Percentiles rank a stretch among this genome's conserved stretches.
Evolutionary conservation across 2,888 invertebrate species (phyloP).

Genomic region (Acronicta leporina): DNA sequence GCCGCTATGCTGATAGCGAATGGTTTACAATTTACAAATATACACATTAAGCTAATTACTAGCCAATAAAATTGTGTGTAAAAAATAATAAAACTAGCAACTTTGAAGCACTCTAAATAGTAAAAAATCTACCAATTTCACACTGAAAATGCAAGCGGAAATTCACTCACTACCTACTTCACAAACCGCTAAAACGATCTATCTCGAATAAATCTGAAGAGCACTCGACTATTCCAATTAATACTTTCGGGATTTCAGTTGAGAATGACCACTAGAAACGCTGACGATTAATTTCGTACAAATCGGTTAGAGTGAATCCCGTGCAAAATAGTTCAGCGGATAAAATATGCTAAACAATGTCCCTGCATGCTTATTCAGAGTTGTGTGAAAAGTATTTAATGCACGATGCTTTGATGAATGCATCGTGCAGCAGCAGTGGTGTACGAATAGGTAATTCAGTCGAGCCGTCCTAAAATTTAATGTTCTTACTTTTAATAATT

Average conservation of each 20-base stretch:
- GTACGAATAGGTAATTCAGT: too few species aligned
- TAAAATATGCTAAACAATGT: conserved; percentile 12
- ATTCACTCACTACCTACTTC: background rate
- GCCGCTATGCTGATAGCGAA: too few species aligned
- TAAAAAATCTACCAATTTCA: background rate
- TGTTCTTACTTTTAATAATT: too few species aligned
- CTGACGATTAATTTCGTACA: conserved; percentile 15
- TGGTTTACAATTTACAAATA: too few species aligned
- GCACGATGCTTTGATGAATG: background rate
- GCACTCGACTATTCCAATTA: conserved; percentile 40
- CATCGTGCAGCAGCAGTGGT: too few species aligned
- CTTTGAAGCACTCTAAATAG: background rate
- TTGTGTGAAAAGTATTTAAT: conserved; percentile 1
- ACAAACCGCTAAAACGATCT: conserved; percentile 1
- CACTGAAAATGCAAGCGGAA: conserved; percentile 1
- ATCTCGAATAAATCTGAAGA: conserved; percentile 23
- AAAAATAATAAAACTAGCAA: background rate
- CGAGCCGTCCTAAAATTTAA: too few species aligned
- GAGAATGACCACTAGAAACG: conserved; percentile 10
- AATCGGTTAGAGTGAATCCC: conserved; percentile 16
- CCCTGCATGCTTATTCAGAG: background rate
- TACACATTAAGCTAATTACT: too few species aligned
- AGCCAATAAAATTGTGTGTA: too few species aligned
- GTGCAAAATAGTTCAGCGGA: conserved; percentile 2
- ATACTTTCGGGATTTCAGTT: conserved; percentile 32